A percentile compares a stretch with the other conserved stretches of the same genome.
These are phyloP conservation scores for Cherax quadricarinatus DNA, from an alignment of 1,140 invertebrate species.

Conservation along the genomic window DNA sequence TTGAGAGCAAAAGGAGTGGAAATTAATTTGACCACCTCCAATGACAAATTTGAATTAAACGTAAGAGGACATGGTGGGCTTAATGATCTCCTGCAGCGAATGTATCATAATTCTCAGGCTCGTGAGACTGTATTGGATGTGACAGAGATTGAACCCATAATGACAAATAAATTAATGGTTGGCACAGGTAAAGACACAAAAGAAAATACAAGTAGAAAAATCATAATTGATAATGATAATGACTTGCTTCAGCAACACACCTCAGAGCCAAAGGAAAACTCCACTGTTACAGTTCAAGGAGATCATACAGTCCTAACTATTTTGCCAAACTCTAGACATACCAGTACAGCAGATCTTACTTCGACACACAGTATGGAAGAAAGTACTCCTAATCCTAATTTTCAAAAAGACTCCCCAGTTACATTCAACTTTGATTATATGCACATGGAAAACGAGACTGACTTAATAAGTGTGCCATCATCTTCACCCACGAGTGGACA, in stretches of 20 bases:
- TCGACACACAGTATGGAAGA: neutral
- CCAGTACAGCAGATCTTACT: neutral
- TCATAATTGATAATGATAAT: neutral
- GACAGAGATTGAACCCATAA: neutral
- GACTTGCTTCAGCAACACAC: neutral
- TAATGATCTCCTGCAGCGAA: neutral
- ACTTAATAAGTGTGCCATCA: neutral
- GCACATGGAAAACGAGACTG: neutral
- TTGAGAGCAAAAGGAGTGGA: constrained; percentile 34
- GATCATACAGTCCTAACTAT: neutral
- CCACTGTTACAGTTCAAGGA: neutral
- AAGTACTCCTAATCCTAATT: neutral
- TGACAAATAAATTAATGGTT: neutral
- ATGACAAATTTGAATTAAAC: constrained; percentile 42
- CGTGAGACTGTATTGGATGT: neutral
- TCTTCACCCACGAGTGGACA: neutral
- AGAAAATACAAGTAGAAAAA: neutral
- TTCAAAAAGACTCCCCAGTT: neutral
- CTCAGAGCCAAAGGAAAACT: neutral
- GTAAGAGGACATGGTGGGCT: constrained; percentile 19
- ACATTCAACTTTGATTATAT: neutral
- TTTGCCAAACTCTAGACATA: neutral
- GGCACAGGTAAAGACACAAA: neutral
- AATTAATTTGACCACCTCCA: constrained; percentile 14
- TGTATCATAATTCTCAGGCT: neutral